These are phyloP conservation scores for Alces alces DNA, from an alignment of 2,113 vertebrate species.

Conservation along the genomic window DNA sequence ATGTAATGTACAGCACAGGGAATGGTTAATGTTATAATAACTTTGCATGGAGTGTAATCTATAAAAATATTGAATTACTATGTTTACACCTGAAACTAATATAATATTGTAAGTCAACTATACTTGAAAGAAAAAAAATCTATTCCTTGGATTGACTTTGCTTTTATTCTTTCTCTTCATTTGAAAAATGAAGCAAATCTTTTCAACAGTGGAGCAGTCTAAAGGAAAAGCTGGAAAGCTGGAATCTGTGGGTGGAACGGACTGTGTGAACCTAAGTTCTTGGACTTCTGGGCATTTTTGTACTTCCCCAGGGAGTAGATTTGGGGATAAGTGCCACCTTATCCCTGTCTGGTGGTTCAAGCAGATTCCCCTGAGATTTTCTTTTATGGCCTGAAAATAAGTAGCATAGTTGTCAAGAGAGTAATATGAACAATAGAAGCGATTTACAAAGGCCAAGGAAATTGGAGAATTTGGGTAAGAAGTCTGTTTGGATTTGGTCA, in stretches of 20 bases:
- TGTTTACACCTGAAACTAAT: background rate
- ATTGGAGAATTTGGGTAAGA: background rate
- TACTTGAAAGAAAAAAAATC: background rate
- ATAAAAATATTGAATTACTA: background rate
- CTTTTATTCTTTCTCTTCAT: background rate
- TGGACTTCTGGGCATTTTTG: background rate
- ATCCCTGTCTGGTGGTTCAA: background rate
- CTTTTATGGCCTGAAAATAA: background rate
- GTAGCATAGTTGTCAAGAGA: background rate
- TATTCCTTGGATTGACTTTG: background rate
- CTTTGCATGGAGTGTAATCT: background rate
- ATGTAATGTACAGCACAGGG: background rate
- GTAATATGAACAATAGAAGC: background rate
- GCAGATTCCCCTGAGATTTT: background rate
- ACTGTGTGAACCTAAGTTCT: accelerated
- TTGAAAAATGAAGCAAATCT: background rate
- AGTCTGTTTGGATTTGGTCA: background rate
- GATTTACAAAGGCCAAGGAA: background rate
- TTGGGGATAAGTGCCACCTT: background rate
- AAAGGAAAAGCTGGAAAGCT: background rate
- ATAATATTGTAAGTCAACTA: background rate
- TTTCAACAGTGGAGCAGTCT: background rate
- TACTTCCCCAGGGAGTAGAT: background rate
- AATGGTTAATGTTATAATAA: background rate
- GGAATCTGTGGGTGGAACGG: background rate